These are phyloP conservation scores for Scalopus aquaticus DNA, from an alignment of 2,113 vertebrate genomes.

Conservation along the genomic window DNA sequence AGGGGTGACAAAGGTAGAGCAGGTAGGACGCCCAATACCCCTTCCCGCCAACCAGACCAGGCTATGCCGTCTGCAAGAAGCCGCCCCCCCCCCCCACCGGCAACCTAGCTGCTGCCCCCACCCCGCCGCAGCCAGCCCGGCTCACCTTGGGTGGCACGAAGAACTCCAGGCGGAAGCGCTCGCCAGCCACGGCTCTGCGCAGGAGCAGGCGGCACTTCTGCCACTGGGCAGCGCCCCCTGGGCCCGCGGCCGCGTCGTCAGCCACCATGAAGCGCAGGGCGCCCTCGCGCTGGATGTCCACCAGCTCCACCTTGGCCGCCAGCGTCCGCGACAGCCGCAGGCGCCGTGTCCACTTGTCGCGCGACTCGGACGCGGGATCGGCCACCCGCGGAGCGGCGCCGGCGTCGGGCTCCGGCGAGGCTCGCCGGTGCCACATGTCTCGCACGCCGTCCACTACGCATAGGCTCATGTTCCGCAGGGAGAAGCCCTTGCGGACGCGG, in stretches of 20 bases:
- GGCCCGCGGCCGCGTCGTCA: constrained; percentile 93
- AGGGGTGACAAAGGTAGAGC: background rate
- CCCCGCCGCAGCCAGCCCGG: too few species aligned
- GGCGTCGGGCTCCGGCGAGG: constrained; percentile 90
- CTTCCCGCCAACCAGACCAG: background rate
- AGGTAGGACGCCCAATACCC: background rate
- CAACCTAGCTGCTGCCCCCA: background rate
- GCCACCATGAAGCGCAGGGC: constrained; percentile 96
- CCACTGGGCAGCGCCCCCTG: constrained; percentile 93
- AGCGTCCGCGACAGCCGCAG: constrained; percentile 92
- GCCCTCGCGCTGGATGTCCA: constrained; percentile 97
- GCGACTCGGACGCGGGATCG: background rate
- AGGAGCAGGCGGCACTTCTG: constrained; percentile 97
- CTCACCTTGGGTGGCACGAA: constrained; percentile 97
- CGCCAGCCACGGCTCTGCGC: constrained; percentile 91
- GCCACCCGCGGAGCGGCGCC: constrained; percentile 37
- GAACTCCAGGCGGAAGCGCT: constrained; percentile 96
- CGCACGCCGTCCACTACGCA: constrained; percentile 97
- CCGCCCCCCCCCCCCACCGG: too few species aligned
- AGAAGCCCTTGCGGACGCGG: constrained; percentile 97
- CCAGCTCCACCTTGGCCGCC: constrained; percentile 91
- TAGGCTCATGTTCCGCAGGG: constrained; percentile 97
- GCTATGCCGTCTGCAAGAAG: accelerated
- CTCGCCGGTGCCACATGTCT: constrained; percentile 96
- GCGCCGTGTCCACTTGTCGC: constrained; percentile 88